Percentiles rank a stretch among this genome's conserved stretches.
Evolutionary conservation across 2,888 invertebrate genomes (phyloP).

Genomic region (Rotaria sp.): DNA sequence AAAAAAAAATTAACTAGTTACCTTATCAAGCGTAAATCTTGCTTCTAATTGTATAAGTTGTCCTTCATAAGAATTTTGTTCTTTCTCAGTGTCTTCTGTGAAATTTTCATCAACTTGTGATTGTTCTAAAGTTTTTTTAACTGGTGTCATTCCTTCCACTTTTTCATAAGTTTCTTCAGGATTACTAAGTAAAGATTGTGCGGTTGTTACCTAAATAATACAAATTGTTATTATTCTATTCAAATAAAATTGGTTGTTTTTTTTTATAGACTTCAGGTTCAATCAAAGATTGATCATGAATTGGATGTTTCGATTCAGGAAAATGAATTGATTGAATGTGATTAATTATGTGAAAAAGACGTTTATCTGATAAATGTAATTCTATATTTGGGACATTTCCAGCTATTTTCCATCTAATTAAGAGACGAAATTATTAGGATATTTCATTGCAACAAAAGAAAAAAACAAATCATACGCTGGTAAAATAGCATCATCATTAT

Average conservation of each 20-base stretch:
- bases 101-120: constrained; percentile 45
- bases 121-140: constrained; percentile 49
- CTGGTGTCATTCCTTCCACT: constrained; percentile 43
- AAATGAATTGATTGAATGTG: constrained; percentile 58
- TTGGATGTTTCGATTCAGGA: constrained; percentile 54
- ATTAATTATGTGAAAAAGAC: constrained; percentile 57
- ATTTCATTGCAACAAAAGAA: not conserved
- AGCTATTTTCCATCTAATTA: constrained; percentile 63
- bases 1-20: not conserved
- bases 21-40: constrained; percentile 37
- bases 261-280: not conserved
- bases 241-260: not conserved
- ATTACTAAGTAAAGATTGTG: not conserved
- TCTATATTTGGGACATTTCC: constrained; percentile 59
- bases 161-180: constrained; percentile 33
- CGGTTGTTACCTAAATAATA: not conserved
- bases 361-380: constrained; percentile 57
- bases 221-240: not conserved
- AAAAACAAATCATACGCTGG: constrained; percentile 33
- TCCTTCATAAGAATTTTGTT: constrained; percentile 42
- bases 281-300: constrained; percentile 28
- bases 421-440: not conserved
- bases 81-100: constrained; percentile 41
- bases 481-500: constrained; percentile 33
- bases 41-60: constrained; percentile 45